A percentile compares a stretch with the other conserved stretches of the same genome.
These are phyloP conservation scores for Glyptemys insculpta DNA, from an alignment of 2,797 vertebrate species.

Conservation along the genomic window DNA sequence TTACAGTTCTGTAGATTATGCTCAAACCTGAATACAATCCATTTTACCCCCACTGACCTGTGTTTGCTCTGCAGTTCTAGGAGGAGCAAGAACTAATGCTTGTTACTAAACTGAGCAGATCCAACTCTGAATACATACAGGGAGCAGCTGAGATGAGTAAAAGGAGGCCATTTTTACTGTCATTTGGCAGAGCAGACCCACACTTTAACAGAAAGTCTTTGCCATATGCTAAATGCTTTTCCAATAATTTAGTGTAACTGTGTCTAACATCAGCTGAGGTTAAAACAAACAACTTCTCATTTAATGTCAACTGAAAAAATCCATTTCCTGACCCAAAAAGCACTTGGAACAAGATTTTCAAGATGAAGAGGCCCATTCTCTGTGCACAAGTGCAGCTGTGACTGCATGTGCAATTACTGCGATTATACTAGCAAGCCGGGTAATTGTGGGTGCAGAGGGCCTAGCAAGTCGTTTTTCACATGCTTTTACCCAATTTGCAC, in stretches of 20 bases:
- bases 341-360: background rate
- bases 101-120: constrained; percentile 62
- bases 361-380: background rate
- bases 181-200: constrained; percentile 48
- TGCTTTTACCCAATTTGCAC: background rate
- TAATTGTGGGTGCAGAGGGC: background rate
- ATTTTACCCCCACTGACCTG: constrained; percentile 34
- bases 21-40: background rate
- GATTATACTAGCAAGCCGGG: fast-evolving
- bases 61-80: background rate
- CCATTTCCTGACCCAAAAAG: background rate
- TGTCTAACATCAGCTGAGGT: background rate
- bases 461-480: background rate
- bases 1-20: background rate
- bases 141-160: constrained; percentile 39
- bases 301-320: background rate
- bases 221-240: background rate
- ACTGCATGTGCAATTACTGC: background rate
- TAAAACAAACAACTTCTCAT: constrained; percentile 28
- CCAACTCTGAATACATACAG: constrained; percentile 53
- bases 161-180: constrained; percentile 34
- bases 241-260: background rate
- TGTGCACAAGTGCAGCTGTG: background rate
- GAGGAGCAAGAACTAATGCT: constrained; percentile 55
- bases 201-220: constrained; percentile 26